These are phyloP conservation scores for Natator depressus DNA, from an alignment of 2,113 vertebrate genomes.

Conservation along the genomic window DNA sequence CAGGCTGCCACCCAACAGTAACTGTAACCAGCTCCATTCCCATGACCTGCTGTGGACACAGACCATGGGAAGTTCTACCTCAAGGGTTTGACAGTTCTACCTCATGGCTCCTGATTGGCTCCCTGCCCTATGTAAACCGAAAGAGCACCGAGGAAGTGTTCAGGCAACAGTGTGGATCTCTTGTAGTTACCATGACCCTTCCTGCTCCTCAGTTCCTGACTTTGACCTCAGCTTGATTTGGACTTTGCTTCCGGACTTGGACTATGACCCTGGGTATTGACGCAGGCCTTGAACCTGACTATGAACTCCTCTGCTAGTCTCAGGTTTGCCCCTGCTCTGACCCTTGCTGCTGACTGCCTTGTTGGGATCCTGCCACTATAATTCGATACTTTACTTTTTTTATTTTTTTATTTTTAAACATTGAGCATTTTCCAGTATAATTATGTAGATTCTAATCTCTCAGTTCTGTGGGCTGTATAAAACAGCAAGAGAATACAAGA, in stretches of 20 bases:
- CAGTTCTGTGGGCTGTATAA: neutral
- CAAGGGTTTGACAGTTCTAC: neutral
- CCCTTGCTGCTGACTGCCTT: neutral
- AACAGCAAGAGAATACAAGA: neutral
- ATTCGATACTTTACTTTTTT: neutral
- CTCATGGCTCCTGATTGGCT: neutral
- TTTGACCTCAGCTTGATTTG: neutral
- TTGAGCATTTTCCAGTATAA: neutral
- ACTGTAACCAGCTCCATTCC: neutral
- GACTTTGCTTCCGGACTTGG: neutral
- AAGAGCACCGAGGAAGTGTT: neutral
- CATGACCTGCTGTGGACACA: neutral
- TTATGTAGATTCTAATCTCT: neutral
- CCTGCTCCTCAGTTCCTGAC: neutral
- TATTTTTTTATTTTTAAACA: neutral
- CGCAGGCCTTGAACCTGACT: neutral
- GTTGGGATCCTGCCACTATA: neutral
- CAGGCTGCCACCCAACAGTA: neutral
- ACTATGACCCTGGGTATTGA: neutral
- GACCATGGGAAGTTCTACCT: neutral
- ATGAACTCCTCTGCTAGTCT: neutral
- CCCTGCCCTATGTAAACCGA: neutral
- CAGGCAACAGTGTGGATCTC: neutral
- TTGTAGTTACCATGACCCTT: neutral
- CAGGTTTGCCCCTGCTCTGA: neutral